A percentile compares a stretch with the other conserved stretches of the same genome.
Conservation (phyloP, 2,888 invertebrate genomes). For the Linnaemya tessellans region DNA sequence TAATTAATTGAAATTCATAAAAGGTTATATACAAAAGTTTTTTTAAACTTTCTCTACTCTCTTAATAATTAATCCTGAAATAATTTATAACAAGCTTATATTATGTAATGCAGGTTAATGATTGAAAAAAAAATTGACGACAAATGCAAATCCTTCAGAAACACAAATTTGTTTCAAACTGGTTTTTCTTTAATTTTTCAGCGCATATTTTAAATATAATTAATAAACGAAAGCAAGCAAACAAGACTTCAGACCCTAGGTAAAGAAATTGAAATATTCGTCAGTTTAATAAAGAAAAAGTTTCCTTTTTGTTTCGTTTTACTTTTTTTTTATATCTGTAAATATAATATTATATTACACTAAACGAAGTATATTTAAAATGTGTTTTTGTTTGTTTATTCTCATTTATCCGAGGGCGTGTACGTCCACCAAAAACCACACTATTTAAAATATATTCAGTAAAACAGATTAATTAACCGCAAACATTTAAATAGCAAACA, state of each 20-base stretch:
- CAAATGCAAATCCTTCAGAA: slow-evolving; percentile 61
- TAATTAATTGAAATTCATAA: slow-evolving; percentile 58
- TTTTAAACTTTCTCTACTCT: background rate
- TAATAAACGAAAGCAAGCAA: slow-evolving; percentile 36
- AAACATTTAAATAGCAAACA: slow-evolving; percentile 70
- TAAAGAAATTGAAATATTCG: slow-evolving; percentile 19
- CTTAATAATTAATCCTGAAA: slow-evolving; percentile 25
- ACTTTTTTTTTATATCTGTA: background rate
- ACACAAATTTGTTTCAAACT: slow-evolving; percentile 35
- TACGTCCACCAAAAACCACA: slow-evolving; percentile 55
- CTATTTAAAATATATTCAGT: slow-evolving; percentile 52
- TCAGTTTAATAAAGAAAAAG: slow-evolving; percentile 11
- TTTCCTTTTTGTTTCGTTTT: background rate
- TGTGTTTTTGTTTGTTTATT: slow-evolving; percentile 9
- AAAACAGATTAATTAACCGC: slow-evolving; percentile 72
- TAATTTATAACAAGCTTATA: slow-evolving; percentile 55
- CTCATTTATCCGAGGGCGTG: slow-evolving; percentile 52
- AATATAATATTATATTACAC: background rate
- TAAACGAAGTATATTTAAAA: slow-evolving; percentile 41
- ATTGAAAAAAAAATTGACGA: slow-evolving; percentile 60
- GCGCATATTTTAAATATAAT: slow-evolving; percentile 48
- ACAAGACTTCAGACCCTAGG: slow-evolving; percentile 20
- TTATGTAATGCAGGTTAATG: slow-evolving; percentile 52
- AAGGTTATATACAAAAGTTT: slow-evolving; percentile 2
- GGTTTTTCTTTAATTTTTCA: background rate